Percentiles rank a stretch among this genome's conserved stretches.
phyloP scores from a whole-genome alignment of 2,113 vertebrate species.

The Platysteira castanea region DNA sequence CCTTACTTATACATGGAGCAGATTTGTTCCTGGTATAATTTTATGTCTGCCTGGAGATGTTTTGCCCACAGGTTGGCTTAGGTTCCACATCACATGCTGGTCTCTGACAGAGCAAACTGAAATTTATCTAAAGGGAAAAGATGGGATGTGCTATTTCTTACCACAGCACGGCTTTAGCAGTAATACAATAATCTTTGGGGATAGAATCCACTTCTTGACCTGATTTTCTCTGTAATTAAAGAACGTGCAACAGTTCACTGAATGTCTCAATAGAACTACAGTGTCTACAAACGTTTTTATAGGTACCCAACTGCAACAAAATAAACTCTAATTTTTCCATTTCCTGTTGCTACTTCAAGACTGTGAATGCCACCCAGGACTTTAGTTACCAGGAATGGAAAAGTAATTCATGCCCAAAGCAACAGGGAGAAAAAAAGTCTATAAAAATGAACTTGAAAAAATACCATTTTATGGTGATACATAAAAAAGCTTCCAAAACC shows the following conservation, averaged over 20 bases:
- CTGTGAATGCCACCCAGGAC: slow-evolving; percentile 5
- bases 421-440: background rate
- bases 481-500: slow-evolving; percentile 18
- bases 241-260: background rate
- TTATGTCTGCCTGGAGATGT: background rate
- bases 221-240: slow-evolving; percentile 46
- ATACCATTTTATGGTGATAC: background rate
- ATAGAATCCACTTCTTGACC: slow-evolving; percentile 12
- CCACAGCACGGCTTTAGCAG: background rate
- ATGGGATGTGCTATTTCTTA: background rate
- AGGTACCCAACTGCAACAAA: background rate
- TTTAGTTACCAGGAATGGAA: slow-evolving; percentile 23
- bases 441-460: slow-evolving; percentile 8
- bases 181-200: background rate
- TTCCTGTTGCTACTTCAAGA: slow-evolving; percentile 9
- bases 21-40: background rate
- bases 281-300: background rate
- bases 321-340: slow-evolving; percentile 14
- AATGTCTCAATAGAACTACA: background rate
- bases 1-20: background rate
- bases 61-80: background rate
- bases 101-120: background rate
- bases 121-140: background rate
- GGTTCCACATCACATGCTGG: background rate
- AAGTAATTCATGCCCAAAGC: slow-evolving; percentile 37